A percentile compares a stretch with the other conserved stretches of the same genome.
Conservation (phyloP, 2,888 invertebrate genomes). For the Podabrus alpinus region DNA sequence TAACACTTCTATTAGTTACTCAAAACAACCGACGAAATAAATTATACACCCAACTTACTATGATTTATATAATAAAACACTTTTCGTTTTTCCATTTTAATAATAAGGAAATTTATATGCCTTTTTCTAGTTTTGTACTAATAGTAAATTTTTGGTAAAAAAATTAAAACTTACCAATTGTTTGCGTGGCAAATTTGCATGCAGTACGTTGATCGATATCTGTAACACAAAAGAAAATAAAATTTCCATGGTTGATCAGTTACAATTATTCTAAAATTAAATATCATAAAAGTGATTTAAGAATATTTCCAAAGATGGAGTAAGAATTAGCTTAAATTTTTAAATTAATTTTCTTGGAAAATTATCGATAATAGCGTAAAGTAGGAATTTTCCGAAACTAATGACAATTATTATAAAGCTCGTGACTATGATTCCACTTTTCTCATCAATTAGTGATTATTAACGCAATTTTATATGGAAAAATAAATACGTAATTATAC, state of each 20-base stretch:
- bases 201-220: neutral
- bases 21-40: conserved; percentile 28
- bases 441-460: neutral
- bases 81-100: neutral
- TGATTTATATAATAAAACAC: neutral
- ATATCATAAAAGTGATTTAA: neutral
- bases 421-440: neutral
- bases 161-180: neutral
- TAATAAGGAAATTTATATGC: neutral
- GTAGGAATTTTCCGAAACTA: neutral
- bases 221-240: neutral
- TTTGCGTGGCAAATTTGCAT: neutral
- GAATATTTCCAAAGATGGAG: neutral
- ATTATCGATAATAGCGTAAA: neutral
- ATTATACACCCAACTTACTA: conserved; percentile 5
- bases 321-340: neutral
- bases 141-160: neutral
- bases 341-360: neutral
- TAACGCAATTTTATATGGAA: neutral
- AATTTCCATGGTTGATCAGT: neutral
- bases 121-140: neutral
- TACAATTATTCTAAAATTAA: neutral
- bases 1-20: conserved; percentile 33
- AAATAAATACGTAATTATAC: neutral
- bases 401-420: neutral